These are phyloP conservation scores for Melipona beecheii DNA, from an alignment of 2,888 invertebrate genomes.

Conservation along the genomic window DNA sequence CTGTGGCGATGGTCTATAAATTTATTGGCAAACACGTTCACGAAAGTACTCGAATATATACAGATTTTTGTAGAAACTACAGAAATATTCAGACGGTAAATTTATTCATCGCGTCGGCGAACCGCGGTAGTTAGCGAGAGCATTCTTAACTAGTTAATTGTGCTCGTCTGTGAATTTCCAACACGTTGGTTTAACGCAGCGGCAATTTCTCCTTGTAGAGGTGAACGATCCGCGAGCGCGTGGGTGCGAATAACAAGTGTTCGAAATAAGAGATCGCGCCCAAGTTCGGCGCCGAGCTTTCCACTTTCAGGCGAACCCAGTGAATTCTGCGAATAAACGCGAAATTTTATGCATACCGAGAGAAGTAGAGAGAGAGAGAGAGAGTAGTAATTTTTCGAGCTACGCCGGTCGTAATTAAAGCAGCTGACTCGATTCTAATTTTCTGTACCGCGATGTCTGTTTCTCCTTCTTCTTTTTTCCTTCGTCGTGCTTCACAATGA, in stretches of 20 bases:
- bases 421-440: background rate
- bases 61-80: too few relatives aligned
- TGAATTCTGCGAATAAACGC: constrained; percentile 4
- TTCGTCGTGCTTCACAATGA: too few relatives aligned
- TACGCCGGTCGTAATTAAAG: background rate
- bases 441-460: background rate
- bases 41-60: background rate
- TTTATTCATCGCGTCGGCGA: too few relatives aligned
- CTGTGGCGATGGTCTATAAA: background rate
- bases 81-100: too few relatives aligned
- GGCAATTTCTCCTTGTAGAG: background rate
- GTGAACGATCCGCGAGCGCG: background rate
- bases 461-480: background rate
- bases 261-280: constrained; percentile 11
- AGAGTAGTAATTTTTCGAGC: constrained; percentile 1
- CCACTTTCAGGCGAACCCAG: background rate
- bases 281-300: background rate
- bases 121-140: too few relatives aligned
- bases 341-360: background rate
- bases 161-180: background rate
- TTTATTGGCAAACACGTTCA: background rate
- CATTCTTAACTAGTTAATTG: too few relatives aligned
- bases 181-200: background rate
- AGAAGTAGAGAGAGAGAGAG: background rate
- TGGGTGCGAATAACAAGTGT: constrained; percentile 22